Base-by-base conservation (phyloP, 2,113 vertebrate species). In the Chrysemys picta region DNA sequence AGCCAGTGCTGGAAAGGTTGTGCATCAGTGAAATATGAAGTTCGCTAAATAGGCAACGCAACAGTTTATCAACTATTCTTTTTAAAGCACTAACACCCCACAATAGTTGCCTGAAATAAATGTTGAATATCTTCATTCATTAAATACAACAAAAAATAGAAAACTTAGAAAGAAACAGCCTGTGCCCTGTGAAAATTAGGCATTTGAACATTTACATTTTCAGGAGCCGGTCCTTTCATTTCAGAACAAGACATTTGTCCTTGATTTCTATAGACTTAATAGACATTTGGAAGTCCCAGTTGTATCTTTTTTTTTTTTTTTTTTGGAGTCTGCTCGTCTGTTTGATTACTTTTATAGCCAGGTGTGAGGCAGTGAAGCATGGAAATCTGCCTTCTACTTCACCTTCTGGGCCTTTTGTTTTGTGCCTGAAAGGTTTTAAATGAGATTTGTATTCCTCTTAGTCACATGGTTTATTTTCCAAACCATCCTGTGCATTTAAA, bases 341-440 rank as follows among this genome's bases (percentile, higher is more conserved):
- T 75, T 95, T 94, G n/a, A 72, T 96, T 95, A 52, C 22, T 88
- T 65, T 91, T 53, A 27, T 6, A 89, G 59, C 85, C 85, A 96
- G 86, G 53, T 96, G 80, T 93, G 88, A 94, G 83, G 93, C 85
- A 97, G 22, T 91, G 94, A 94, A 91, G 87, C 90, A 87, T 83
- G 69, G 76, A 95, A 95, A 94, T 81, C 65, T 88, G 83, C 62
- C 10, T 1, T 27, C 42, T 84, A 76, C 72, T 85, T 89, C 49
- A 93, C 54, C 35, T 93, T 87, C 80, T 83, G 49, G 12, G 19
- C 50, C 72, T 95, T 92, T 87, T 91, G 21, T n/a, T 95, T 88
- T 79, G 1, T 90, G 31, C 78, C 84, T 83, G 45, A 54, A 85
- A 80, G 75, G 69, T 80, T 91, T 85, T 89, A 42, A 90, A 91